Base-by-base conservation (phyloP, 2,113 vertebrate genomes). In the Hydropotes inermis region DNA sequence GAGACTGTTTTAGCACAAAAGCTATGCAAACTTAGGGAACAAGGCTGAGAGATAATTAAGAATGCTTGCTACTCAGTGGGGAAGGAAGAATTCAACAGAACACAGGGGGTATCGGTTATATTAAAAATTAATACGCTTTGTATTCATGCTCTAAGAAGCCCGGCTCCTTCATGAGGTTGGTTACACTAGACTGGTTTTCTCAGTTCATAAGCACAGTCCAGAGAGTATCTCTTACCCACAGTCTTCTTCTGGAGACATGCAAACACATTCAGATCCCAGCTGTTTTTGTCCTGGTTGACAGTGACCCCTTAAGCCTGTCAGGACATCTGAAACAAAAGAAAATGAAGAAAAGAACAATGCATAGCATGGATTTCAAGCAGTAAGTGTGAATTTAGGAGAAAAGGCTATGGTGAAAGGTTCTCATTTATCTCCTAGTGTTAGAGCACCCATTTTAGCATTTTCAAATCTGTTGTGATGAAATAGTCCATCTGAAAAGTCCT, bases 261-360 rank as follows among this genome's bases (percentile, higher is more conserved):
- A 99, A 89, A 99, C 94, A 96, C 99, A 99, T 8, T 97, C 92
- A 30, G 99, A 99, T 52, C 97, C 98, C 60, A 98, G 95, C 1
- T 98, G 98, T 16, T 98, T 99, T 98, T 99, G 83, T 97, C 99
- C 99, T 64, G 94, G 98, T 30, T 96, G 98, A 95, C 99, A 99
- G 89, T 85, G 89, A 47, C 84, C 98, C 76, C 99, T 99, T 74
- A 98, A 98, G 67, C 58, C 43, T 87, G 91, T 94, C 81, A 95
- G 58, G 45, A 30, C 0, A 79, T 97, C 99, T 99, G 97, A 90
- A 99, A 98, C 1, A 97, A 93, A 91, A 60, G 36, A 94, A 61
- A 90, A 27, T 83, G 9, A 84, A 45, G 74, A 58, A 25, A 86
- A 60, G 21, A 57, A 25, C 25, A 60, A 33, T 47, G 2, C 39